Conservation (phyloP, 2,797 vertebrate species). For the Lophotriccus pileatus region DNA sequence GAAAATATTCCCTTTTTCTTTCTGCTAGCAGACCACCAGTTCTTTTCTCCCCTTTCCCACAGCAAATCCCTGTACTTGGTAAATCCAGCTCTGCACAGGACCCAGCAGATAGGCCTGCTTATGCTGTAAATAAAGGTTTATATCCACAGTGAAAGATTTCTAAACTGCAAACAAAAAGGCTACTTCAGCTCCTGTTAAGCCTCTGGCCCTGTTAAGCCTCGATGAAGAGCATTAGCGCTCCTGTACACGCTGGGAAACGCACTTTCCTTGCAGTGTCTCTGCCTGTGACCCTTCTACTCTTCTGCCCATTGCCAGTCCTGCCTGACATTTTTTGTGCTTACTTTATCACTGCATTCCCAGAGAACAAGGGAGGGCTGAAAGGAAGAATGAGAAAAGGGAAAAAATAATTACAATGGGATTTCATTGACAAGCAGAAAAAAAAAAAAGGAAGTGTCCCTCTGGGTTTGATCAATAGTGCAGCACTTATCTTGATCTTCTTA, state of each 20-base stretch:
- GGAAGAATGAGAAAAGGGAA: neutral
- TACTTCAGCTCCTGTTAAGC: neutral
- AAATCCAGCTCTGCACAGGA: neutral
- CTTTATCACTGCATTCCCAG: slow-evolving; percentile 24
- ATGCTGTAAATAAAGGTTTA: neutral
- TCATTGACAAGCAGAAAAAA: slow-evolving; percentile 9
- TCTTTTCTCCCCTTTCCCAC: neutral
- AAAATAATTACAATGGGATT: slow-evolving; percentile 54
- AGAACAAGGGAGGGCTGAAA: neutral
- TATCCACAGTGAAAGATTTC: neutral
- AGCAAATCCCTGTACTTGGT: neutral
- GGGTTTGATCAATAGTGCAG: slow-evolving; percentile 69
- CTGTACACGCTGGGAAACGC: neutral
- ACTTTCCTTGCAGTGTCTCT: neutral
- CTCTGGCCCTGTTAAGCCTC: neutral
- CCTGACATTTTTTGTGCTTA: neutral
- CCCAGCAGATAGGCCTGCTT: neutral
- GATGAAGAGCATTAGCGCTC: neutral
- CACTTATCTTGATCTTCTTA: slow-evolving; percentile 70
- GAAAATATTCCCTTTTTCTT: neutral
- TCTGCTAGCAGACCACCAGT: neutral
- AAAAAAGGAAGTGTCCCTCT: slow-evolving; percentile 49
- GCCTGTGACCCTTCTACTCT: neutral
- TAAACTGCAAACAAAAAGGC: neutral
- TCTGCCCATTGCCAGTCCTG: neutral